phyloP scores from a whole-genome alignment of 2,113 vertebrate species.

The Glaucidium brasilianum region DNA sequence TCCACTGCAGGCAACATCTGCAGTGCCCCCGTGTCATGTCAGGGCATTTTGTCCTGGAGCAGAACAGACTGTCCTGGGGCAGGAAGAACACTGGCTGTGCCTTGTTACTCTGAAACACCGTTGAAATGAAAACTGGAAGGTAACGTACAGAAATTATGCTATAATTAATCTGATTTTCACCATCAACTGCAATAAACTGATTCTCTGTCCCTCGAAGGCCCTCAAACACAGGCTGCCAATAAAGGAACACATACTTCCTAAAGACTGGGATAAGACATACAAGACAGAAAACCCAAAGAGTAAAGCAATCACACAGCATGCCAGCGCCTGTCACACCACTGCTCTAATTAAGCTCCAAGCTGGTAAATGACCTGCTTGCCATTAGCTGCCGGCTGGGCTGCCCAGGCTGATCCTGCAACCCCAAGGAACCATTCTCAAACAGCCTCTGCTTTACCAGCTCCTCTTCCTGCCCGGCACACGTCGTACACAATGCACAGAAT shows the following conservation, averaged over 20 bases:
- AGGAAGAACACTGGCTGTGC: background rate
- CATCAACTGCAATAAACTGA: background rate
- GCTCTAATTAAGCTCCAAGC: background rate
- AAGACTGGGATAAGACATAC: background rate
- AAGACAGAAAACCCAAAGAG: background rate
- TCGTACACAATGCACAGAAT: accelerated
- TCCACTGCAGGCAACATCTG: accelerated
- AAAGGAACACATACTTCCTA: background rate
- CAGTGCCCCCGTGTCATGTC: accelerated
- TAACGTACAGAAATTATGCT: background rate
- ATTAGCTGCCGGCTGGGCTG: accelerated
- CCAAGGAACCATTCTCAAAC: accelerated
- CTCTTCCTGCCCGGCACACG: accelerated
- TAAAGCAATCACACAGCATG: background rate
- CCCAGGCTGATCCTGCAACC: background rate
- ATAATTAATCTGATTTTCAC: background rate
- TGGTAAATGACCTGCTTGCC: background rate
- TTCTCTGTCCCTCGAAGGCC: background rate
- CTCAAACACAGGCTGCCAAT: background rate
- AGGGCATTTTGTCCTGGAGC: background rate
- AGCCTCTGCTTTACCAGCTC: background rate
- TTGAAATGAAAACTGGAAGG: background rate
- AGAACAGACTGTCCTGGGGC: background rate
- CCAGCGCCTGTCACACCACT: background rate
- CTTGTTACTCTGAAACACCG: background rate